Base-by-base conservation (phyloP, 2,888 invertebrate genomes). In the Cremastinae sp. region DNA sequence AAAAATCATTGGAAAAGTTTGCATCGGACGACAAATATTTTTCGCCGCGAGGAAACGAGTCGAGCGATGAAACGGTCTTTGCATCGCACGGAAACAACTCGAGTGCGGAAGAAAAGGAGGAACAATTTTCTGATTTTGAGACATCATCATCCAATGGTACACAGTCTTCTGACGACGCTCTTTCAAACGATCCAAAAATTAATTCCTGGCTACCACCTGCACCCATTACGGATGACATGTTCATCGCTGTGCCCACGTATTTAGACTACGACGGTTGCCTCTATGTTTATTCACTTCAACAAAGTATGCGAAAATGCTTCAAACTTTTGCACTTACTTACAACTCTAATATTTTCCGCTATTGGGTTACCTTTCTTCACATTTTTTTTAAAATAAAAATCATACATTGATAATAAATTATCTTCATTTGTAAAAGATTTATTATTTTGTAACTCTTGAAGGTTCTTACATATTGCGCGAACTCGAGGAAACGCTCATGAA, bases 191-290 rank as follows among this genome's bases (percentile, higher is more conserved):
- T 7, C 28, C 47, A 0, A 79, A 84, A 14, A 68, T 91, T 10
- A 90, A 89, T 0, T 91, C 92, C 61, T 96, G 96, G 96, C 82
- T 92, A 56, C 92, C 93, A 1, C 86, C 93, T 0, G 91, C 91
- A 61, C 90, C 91, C 0, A 90, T 94, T 38, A 83, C 81, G 0
- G 87, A 90, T 59, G 87, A 87, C 0, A 88, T 92, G 54, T 95
- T 95, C 81, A 88, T 91, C 0, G 95, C 91, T 0, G 84, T 91
- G 70, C 91, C 94, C 0, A 94, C 95, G 59, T 93, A 93, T 87
- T 92, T 95, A 0, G 93, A 93, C 82, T 83, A 90, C 53, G 84
- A 91, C 12, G 90, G 90, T n/a, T 76, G 79, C 28, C 80, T 92
- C 18, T 92, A 90, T 79, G 69, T 92, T 5, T 90, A 91, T 75